phyloP scores from a whole-genome alignment of 2,888 invertebrate genomes.

The Parnassius orleans region DNA sequence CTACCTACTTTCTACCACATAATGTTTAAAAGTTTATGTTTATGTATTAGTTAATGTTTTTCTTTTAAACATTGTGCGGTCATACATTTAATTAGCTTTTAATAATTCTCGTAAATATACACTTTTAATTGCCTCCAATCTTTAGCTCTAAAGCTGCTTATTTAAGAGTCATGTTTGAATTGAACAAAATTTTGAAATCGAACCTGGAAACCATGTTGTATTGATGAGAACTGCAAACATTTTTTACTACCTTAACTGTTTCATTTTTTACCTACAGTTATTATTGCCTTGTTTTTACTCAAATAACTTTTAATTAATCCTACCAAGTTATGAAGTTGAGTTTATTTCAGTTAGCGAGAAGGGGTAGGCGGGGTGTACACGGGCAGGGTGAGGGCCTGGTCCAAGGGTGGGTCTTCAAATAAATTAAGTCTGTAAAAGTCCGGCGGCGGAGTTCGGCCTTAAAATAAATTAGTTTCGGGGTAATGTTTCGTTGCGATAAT shows the following conservation, averaged over 20 bases:
- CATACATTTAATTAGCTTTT: too few relatives aligned
- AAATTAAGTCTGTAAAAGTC: conserved; percentile 27
- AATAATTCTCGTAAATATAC: too few relatives aligned
- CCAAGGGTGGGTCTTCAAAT: conserved; percentile 8
- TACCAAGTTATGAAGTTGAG: conserved; percentile 34
- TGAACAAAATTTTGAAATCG: background rate
- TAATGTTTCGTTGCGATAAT: conserved; percentile 20
- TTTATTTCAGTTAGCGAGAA: conserved; percentile 27
- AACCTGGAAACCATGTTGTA: background rate
- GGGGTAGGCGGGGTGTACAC: conserved; percentile 16
- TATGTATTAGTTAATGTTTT: too few relatives aligned
- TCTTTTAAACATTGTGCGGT: too few relatives aligned
- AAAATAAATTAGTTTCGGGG: conserved; percentile 25
- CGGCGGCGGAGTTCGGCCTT: conserved; percentile 19
- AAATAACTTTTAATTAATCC: conserved; percentile 39
- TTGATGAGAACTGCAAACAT: conserved; percentile 6
- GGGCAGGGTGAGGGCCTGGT: background rate
- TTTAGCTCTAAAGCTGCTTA: conserved; percentile 3
- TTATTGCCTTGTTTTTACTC: conserved; percentile 26
- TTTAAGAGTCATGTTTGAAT: conserved; percentile 3
- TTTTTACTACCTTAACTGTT: conserved; percentile 12
- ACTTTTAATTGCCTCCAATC: background rate
- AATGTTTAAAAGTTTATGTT: too few relatives aligned
- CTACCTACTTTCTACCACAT: too few relatives aligned
- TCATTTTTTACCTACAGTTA: background rate